Conservation (phyloP, 1,140 invertebrate genomes). For the Grapholita molesta region DNA sequence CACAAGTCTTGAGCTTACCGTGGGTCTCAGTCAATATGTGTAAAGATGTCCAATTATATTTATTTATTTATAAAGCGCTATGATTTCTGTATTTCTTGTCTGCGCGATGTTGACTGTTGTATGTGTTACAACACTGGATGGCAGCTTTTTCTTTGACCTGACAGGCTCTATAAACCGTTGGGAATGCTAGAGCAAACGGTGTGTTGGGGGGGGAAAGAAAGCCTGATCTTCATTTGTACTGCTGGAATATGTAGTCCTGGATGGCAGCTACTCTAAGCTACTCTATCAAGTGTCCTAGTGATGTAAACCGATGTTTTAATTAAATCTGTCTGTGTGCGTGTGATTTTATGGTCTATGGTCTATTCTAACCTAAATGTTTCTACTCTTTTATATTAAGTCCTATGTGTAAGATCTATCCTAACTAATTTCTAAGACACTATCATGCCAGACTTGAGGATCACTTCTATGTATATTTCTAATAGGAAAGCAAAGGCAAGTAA, state of each 20-base stretch:
- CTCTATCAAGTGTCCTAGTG: not conserved
- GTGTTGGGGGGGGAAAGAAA: too few species aligned
- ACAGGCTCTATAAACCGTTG: too few species aligned
- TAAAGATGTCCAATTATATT: too few species aligned
- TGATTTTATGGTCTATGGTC: not conserved
- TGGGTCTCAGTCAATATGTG: too few species aligned
- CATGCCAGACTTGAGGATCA: not conserved
- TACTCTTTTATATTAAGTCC: conserved; percentile 5
- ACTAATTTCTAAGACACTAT: not conserved
- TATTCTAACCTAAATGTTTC: not conserved
- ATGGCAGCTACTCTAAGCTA: not conserved
- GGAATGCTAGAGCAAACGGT: too few species aligned
- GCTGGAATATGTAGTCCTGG: not conserved
- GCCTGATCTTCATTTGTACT: too few species aligned
- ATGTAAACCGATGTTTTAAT: not conserved
- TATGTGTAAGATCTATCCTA: not conserved
- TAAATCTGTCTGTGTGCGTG: not conserved
- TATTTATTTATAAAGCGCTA: too few species aligned
- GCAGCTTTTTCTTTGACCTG: too few species aligned
- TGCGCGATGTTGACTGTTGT: too few species aligned
- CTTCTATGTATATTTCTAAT: not conserved
- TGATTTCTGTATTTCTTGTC: too few species aligned
- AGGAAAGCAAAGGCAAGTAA: not conserved
- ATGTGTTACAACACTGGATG: too few species aligned
- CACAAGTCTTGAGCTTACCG: too few species aligned